Conservation (phyloP, 2,797 vertebrate genomes). For the Otus scops region DNA sequence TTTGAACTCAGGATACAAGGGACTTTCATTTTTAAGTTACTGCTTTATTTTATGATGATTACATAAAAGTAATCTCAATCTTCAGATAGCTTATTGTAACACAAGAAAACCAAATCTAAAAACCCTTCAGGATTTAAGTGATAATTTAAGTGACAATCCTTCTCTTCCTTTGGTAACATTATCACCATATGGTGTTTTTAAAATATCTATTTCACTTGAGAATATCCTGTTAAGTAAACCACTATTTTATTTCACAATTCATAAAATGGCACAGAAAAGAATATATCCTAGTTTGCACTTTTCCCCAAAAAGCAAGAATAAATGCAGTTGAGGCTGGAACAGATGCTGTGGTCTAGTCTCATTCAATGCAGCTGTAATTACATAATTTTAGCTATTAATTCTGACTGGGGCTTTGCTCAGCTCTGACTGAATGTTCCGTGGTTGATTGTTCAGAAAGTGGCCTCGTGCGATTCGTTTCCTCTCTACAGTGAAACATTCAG, state of each 20-base stretch:
- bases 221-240: background rate
- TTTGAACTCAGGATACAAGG: background rate
- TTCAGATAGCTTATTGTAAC: background rate
- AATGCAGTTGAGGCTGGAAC: slow-evolving; percentile 26
- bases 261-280: background rate
- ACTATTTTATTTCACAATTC: background rate
- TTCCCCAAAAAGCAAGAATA: background rate
- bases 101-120: background rate
- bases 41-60: background rate
- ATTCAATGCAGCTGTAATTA: slow-evolving; percentile 52
- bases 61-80: background rate
- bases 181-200: background rate
- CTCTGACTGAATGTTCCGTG: background rate
- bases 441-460: slow-evolving; percentile 15
- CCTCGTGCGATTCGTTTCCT: background rate
- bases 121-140: background rate
- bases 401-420: slow-evolving; percentile 24
- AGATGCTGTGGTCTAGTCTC: slow-evolving; percentile 35
- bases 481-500: background rate
- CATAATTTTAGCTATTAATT: slow-evolving; percentile 60
- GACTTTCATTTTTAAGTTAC: background rate
- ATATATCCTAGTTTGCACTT: background rate
- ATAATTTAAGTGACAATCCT: background rate
- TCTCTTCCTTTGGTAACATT: background rate
- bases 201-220: background rate